Evolutionary conservation across 2,797 vertebrate species (phyloP).

Genomic region (Spheniscus humboldti): DNA sequence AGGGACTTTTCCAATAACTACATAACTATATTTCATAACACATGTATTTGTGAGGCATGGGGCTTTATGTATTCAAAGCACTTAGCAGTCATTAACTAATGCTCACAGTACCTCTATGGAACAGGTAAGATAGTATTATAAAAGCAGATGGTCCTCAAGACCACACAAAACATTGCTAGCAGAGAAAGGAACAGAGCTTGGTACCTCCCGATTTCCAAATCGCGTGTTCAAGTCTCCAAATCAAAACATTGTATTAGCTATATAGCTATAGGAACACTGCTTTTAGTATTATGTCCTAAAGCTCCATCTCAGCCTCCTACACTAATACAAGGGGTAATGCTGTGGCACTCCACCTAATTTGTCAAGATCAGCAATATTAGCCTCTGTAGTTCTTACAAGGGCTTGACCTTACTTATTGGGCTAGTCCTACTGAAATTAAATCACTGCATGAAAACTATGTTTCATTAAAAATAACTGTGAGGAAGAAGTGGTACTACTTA

Average conservation of each 20-base stretch:
- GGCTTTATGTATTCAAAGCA: background rate
- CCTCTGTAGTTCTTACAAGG: background rate
- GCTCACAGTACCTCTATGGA: background rate
- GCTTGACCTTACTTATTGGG: background rate
- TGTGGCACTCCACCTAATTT: background rate
- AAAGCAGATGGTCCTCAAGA: background rate
- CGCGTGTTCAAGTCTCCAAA: background rate
- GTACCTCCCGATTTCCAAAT: background rate
- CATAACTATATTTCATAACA: conserved; percentile 8
- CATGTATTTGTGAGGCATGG: background rate
- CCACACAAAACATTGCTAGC: background rate
- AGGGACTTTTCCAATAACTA: conserved; percentile 14
- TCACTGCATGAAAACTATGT: background rate
- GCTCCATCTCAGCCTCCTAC: background rate
- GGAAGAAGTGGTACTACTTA: background rate
- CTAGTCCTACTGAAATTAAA: conserved; percentile 12
- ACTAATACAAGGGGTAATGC: background rate
- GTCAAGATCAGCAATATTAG: background rate
- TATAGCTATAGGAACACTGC: background rate
- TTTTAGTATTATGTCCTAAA: background rate
- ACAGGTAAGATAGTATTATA: background rate
- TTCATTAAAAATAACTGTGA: conserved; percentile 16
- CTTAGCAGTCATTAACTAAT: background rate
- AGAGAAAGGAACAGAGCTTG: background rate
- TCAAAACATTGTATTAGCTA: background rate